Base-by-base conservation (phyloP, 1,140 invertebrate genomes). In the Drosophila ercepeae region DNA sequence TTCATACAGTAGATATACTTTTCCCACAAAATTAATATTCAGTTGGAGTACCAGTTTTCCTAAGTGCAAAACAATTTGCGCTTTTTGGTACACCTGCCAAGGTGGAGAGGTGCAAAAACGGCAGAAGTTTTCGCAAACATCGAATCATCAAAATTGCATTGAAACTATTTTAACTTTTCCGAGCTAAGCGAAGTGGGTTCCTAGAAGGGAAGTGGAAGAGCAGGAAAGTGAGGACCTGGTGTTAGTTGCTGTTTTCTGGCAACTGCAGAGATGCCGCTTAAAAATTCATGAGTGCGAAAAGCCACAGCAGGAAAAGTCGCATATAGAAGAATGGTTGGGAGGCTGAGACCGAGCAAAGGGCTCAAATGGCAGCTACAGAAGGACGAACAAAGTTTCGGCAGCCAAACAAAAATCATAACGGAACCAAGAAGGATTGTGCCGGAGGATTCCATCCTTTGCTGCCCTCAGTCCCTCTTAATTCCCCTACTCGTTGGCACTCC, bases 281-380 rank as follows among this genome's bases (percentile, higher is more conserved):
- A 74, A 74, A 75, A 74, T 74, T 75, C 71, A 74, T 74, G 71
- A 74, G 69, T 73, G 69, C 51, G 70, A 75, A 74, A 74, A 74
- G 70, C 70, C 58, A 74, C 69, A 74, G 69, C 45, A 64, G 59
- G 59, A 74, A 74, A 64, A 53, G 58, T 67, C 60, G 60, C 60
- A 64, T 61, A 36, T 48, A 64, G 41, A 61, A 39, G 23, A 32
- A 32, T 32, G 29, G 29, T 3, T 8, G 16, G 5, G 52, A 16
- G 52, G 14, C 19, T 13, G 44, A 4, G 18, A 6, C n/a, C 7
- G 18, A 29, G 16, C 7, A 9, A 13, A 21, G 21, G 36, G 49
- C 41, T 32, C 41, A 45, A 48, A 67, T 53, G 53, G 67, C 27
- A 72, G 69, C 68, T 65, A 59, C n/a, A n/a, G 51, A 49, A 52